Percentiles rank a stretch among this genome's conserved stretches.
phyloP scores from a whole-genome alignment of 2,888 invertebrate species.

The Exephanes ischioxanthus region DNA sequence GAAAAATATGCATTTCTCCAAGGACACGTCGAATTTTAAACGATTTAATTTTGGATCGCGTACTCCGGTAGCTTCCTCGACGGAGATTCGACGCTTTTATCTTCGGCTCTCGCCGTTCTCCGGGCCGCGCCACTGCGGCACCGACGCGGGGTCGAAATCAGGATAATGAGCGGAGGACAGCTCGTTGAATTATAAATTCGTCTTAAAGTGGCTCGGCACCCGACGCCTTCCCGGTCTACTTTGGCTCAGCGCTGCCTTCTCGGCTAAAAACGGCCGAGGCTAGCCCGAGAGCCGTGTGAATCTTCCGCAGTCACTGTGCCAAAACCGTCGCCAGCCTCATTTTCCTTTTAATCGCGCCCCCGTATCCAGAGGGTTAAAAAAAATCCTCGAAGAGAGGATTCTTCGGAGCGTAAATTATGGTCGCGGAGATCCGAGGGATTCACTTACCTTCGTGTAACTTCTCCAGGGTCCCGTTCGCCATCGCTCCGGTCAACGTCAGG shows the following conservation, averaged over 20 bases:
- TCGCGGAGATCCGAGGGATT: background rate
- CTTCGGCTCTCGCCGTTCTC: background rate
- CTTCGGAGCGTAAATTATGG: background rate
- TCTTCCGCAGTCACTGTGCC: conserved; percentile 24
- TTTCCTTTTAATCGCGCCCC: conserved; percentile 25
- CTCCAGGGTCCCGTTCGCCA: conserved; percentile 81
- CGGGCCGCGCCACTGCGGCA: conserved; percentile 19
- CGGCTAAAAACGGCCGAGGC: conserved; percentile 14
- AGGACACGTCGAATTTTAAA: conserved; percentile 9
- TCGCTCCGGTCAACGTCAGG: conserved; percentile 70
- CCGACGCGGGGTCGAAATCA: conserved; percentile 71
- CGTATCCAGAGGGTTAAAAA: conserved; percentile 5
- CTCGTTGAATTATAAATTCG: conserved; percentile 73
- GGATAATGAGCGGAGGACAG: conserved; percentile 73
- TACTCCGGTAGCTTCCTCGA: background rate
- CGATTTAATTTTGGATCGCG: conserved; percentile 8
- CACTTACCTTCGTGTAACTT: conserved; percentile 83
- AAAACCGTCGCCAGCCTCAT: conserved; percentile 45
- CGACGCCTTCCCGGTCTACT: conserved; percentile 64
- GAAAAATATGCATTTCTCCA: background rate
- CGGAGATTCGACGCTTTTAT: conserved; percentile 39
- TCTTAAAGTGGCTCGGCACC: conserved; percentile 73
- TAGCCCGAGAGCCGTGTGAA: conserved; percentile 2
- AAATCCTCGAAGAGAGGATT: background rate
- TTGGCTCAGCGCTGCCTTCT: conserved; percentile 19